Conservation (phyloP, 2,888 invertebrate species). For the Coecobrya sp. region DNA sequence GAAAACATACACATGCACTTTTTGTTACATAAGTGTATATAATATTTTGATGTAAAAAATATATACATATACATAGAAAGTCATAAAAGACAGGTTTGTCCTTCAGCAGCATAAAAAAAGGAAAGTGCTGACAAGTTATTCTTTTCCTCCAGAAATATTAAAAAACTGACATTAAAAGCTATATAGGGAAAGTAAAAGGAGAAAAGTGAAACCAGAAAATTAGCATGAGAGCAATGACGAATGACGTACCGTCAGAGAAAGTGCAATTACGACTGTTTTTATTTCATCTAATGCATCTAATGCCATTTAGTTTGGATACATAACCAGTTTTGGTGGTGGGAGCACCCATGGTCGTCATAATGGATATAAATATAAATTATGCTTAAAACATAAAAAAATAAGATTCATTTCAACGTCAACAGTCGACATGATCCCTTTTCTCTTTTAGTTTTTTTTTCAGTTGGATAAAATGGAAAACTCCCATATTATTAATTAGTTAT, state of each 20-base stretch:
- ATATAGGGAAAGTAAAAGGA: too few species aligned
- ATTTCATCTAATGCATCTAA: slow-evolving; percentile 5
- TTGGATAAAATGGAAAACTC: not conserved
- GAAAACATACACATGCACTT: too few species aligned
- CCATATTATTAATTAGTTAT: not conserved
- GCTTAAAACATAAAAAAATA: slow-evolving; percentile 13
- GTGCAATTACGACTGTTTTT: slow-evolving; percentile 33
- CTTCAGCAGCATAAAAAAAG: not conserved
- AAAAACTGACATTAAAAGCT: too few species aligned
- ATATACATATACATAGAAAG: too few species aligned
- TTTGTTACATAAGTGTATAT: too few species aligned
- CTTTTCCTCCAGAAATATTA: too few species aligned
- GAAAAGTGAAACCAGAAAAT: slow-evolving; percentile 13
- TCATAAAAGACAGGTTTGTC: too few species aligned
- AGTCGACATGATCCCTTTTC: slow-evolving; percentile 9
- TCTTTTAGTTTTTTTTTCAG: not conserved
- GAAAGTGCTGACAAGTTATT: not conserved
- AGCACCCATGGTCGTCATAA: not conserved
- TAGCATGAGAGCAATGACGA: not conserved
- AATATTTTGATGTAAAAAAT: too few species aligned
- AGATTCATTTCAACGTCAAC: slow-evolving; percentile 33
- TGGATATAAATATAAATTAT: not conserved
- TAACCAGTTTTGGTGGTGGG: too few species aligned
- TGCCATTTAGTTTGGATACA: not conserved
- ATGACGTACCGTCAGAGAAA: not conserved